Evolutionary conservation across 2,113 vertebrate species (phyloP), one percentile per base, ranked within the genome.

Genomic region (Numenius arquata): DNA sequence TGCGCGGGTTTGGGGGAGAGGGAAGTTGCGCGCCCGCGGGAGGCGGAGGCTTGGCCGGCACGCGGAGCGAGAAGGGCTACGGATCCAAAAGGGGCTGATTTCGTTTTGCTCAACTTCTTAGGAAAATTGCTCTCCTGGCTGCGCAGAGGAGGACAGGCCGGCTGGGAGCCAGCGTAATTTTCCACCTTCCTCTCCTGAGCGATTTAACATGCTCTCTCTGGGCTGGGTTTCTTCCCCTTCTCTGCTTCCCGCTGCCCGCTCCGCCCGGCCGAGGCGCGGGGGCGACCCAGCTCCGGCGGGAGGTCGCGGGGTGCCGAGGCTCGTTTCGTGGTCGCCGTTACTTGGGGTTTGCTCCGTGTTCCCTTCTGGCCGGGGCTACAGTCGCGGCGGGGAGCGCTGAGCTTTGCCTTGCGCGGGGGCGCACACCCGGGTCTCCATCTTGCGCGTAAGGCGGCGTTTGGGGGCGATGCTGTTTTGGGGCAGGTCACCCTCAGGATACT

Each of bases 141-240:
- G 77, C 45, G 6, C 67, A 58, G 73, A 73, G 68, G 56, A 85
- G 94, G 59, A 85, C 80, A 45, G 85, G 92, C 84, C 83, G 93
- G 93, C 90, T 41, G 36, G 34, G 65, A 93, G 85, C 91, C 93
- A 92, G 89, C 30, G 81, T 89, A 84, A 89, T 94, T 96, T 94
- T 95, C 97, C 97, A 95, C 95, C 93, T 90, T 93, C 91, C 14
- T 55, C 85, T 90, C 50, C 96, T 95, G 96, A 95, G 92, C 93
- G 95, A 94, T 96, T 96, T 95, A 94, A 74, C 90, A 89, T 10
- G 81, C 85, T 62, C 61, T 62, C 61, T 53, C 70, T 5, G 27
- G 9, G 38, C 77, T 47, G 81, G 3, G n/a, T 32, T 91, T 62
- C 56, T 63, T 45, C 74, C n/a, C 67, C 32, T 20, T 36, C 41